These are phyloP conservation scores for Prionailurus viverrinus DNA, from an alignment of 2,113 vertebrate genomes.

Conservation along the genomic window DNA sequence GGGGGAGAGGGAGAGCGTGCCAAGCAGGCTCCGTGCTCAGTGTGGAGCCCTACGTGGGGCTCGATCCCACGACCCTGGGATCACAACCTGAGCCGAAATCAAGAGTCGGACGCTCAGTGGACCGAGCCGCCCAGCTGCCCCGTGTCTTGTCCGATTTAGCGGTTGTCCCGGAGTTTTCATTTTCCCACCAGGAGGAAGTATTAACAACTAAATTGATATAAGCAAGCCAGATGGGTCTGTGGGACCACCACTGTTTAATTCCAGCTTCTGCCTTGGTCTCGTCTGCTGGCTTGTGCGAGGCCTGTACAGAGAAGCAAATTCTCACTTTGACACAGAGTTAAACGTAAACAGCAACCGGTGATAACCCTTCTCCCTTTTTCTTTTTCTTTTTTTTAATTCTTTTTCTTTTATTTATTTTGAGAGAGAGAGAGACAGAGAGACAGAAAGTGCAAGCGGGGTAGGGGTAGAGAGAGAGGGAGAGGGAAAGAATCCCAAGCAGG, in stretches of 20 bases:
- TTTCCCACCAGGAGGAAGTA: slow-evolving; percentile 10
- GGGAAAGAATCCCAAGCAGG: too few relatives aligned
- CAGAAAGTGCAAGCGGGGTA: too few relatives aligned
- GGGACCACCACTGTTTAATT: background rate
- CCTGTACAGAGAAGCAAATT: background rate
- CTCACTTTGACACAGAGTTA: slow-evolving; percentile 21
- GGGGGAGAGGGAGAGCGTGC: too few relatives aligned
- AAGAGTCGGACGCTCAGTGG: too few relatives aligned
- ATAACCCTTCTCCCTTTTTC: background rate
- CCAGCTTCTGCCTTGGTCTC: background rate
- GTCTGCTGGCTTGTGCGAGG: background rate
- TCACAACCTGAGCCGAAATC: too few relatives aligned
- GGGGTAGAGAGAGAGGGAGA: too few relatives aligned
- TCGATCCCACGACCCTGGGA: too few relatives aligned
- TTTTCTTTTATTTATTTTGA: too few relatives aligned
- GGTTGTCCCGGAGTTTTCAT: slow-evolving; percentile 1
- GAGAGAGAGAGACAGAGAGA: too few relatives aligned
- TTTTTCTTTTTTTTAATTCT: too few relatives aligned
- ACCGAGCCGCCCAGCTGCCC: background rate
- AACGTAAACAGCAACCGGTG: slow-evolving; percentile 31
- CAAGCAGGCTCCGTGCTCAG: too few relatives aligned
- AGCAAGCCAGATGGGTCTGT: background rate
- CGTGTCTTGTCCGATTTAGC: slow-evolving; percentile 14
- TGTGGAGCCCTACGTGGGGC: too few relatives aligned
- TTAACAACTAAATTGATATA: background rate